phyloP scores from a whole-genome alignment of 1,140 invertebrate species.

The Lanistes nyassanus region DNA sequence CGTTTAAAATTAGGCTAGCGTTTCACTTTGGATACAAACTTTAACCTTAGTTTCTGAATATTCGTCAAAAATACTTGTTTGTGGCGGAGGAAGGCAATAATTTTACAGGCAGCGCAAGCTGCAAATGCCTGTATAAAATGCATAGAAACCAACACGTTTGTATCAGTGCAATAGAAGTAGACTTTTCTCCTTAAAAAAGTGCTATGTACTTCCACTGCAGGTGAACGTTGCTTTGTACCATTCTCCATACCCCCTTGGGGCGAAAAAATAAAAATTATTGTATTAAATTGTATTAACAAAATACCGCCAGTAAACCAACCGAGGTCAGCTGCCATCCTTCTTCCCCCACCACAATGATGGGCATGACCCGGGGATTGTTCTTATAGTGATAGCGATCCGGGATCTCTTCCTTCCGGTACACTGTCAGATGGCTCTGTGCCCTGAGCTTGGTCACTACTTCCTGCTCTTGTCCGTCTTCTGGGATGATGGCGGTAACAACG shows the following conservation, averaged over 20 bases:
- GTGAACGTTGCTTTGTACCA: no score
- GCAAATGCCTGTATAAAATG: no score
- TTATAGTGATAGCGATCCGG: slow-evolving; percentile 59
- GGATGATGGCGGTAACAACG: slow-evolving; percentile 36
- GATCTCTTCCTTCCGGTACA: slow-evolving; percentile 61
- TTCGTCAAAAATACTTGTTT: neutral
- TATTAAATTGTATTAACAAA: no score
- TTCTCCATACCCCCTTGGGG: no score
- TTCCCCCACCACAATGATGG: slow-evolving; percentile 56
- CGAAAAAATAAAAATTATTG: no score
- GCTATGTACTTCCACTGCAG: no score
- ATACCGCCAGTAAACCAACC: slow-evolving; percentile 52
- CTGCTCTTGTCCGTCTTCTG: slow-evolving; percentile 26
- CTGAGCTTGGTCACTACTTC: slow-evolving; percentile 21
- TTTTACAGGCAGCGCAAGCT: no score
- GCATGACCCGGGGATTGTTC: slow-evolving; percentile 53
- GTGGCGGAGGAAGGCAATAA: neutral
- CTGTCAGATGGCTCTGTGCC: slow-evolving; percentile 28
- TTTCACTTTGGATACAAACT: no score
- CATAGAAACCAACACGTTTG: no score
- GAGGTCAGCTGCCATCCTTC: slow-evolving; percentile 55
- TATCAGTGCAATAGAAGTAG: no score
- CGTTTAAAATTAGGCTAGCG: no score
- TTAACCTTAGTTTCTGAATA: neutral
- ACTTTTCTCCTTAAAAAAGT: no score